These are phyloP conservation scores for Drosophila kanekoi DNA, from an alignment of 2,888 invertebrate genomes.

Conservation along the genomic window DNA sequence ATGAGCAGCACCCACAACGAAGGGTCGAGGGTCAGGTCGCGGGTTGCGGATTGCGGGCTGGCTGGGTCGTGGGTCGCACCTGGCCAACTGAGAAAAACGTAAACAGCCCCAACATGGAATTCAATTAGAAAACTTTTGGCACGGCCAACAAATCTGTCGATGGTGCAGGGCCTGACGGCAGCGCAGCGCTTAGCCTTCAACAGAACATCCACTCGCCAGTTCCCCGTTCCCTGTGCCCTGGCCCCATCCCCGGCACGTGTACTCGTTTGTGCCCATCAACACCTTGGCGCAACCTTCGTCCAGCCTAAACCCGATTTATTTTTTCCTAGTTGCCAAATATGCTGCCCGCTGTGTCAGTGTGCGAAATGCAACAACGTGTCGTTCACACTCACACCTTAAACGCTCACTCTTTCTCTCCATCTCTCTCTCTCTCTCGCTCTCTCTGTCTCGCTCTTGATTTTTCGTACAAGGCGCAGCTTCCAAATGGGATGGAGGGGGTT, in stretches of 20 bases:
- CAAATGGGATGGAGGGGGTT: conserved; percentile 26
- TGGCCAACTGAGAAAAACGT: conserved; percentile 32
- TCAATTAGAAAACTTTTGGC: conserved; percentile 71
- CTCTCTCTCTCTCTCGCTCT: conserved; percentile 1
- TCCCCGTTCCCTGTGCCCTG: not conserved
- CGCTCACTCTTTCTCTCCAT: conserved; percentile 3
- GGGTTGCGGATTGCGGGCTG: not conserved
- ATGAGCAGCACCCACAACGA: conserved; percentile 24
- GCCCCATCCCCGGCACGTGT: conserved; percentile 49
- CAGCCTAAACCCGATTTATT: conserved; percentile 41
- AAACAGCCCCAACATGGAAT: conserved; percentile 55
- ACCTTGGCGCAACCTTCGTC: conserved; percentile 68
- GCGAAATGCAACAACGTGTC: conserved; percentile 79
- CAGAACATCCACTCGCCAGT: not conserved
- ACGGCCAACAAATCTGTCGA: conserved; percentile 27
- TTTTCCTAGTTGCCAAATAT: conserved; percentile 32
- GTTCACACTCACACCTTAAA: conserved; percentile 57
- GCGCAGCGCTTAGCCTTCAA: conserved; percentile 52
- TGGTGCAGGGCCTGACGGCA: conserved; percentile 46
- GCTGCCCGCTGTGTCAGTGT: conserved; percentile 53
- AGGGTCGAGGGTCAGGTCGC: conserved; percentile 44
- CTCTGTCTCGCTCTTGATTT: not conserved
- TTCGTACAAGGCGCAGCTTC: conserved; percentile 55
- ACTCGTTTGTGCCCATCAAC: conserved; percentile 58
- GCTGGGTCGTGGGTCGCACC: conserved; percentile 2